phyloP scores from a whole-genome alignment of 2,888 invertebrate species.

The Sminthurinus aureus region DNA sequence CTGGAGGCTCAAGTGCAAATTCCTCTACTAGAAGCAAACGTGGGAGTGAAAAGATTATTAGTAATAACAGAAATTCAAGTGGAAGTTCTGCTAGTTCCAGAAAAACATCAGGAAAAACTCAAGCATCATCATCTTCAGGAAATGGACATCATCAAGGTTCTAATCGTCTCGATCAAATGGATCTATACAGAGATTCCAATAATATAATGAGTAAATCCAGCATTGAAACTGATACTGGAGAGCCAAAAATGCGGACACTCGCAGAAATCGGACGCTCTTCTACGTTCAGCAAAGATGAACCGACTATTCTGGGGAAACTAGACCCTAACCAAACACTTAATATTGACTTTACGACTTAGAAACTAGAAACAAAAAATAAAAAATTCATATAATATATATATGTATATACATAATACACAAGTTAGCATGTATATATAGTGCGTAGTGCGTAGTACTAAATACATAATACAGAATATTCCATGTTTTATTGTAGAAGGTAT shows the following conservation, averaged over 20 bases:
- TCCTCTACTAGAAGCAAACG: not conserved
- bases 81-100: constrained; percentile 6
- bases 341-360: constrained; percentile 29
- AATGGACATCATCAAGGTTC: not conserved
- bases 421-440: too few species aligned
- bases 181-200: constrained; percentile 24
- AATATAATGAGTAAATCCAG: constrained; percentile 57
- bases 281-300: constrained; percentile 79
- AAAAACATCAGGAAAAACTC: constrained; percentile 27
- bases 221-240: constrained; percentile 59
- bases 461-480: too few species aligned
- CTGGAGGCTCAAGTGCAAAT: not conserved
- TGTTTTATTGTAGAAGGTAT: too few species aligned
- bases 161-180: not conserved
- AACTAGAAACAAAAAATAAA: too few species aligned
- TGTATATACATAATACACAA: too few species aligned
- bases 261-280: constrained; percentile 71
- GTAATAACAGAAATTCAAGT: constrained; percentile 12
- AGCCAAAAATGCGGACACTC: constrained; percentile 63
- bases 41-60: not conserved
- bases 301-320: constrained; percentile 67
- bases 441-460: too few species aligned
- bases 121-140: not conserved
- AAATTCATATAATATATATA: too few species aligned
- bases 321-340: constrained; percentile 41